Conservation (phyloP, 2,888 invertebrate genomes). For the Steinernema carpocapsae region DNA sequence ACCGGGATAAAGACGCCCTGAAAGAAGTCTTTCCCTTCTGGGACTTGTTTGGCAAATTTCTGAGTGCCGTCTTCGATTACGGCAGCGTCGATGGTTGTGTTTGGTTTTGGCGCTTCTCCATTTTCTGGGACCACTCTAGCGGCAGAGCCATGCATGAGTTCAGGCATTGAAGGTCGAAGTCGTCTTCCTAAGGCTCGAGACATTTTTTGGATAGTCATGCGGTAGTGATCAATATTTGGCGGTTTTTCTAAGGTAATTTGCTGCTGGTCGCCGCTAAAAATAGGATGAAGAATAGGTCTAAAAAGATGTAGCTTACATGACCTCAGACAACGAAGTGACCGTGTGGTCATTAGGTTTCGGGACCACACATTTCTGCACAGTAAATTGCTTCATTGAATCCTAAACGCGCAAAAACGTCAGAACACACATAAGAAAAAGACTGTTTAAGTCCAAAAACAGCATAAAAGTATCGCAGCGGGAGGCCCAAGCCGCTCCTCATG, state of each 20-base stretch:
- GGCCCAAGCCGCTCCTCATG: not conserved
- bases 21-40: constrained; percentile 23
- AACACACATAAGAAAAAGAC: not conserved
- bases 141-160: constrained; percentile 43
- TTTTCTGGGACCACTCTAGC: not conserved
- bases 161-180: constrained; percentile 42
- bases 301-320: not conserved
- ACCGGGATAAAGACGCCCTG: constrained; percentile 44
- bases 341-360: constrained; percentile 12
- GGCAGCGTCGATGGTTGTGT: not conserved
- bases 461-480: not conserved
- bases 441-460: not conserved
- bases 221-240: constrained; percentile 48
- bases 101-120: not conserved
- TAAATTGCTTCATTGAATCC: constrained; percentile 16
- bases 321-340: constrained; percentile 1
- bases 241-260: constrained; percentile 42
- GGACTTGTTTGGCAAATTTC: constrained; percentile 17
- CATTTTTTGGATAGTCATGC: constrained; percentile 42
- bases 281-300: not conserved
- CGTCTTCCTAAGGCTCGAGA: constrained; percentile 4
- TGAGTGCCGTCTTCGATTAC: not conserved
- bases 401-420: not conserved
- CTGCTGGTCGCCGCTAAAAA: constrained; percentile 24
- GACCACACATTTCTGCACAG: not conserved